Conservation (phyloP, 2,888 invertebrate species). For the Nycteola revayana region DNA sequence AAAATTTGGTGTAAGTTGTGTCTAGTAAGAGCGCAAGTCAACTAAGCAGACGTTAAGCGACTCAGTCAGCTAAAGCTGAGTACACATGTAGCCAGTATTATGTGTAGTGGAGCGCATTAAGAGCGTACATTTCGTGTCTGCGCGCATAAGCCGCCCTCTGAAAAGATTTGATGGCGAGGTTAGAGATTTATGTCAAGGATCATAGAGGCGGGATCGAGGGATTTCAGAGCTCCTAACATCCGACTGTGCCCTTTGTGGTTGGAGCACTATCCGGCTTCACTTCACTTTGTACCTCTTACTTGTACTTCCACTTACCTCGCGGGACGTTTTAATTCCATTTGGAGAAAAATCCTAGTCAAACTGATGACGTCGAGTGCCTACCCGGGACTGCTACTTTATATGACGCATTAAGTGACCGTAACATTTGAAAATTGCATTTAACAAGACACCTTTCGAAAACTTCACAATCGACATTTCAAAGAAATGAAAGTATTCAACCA, state of each 20-base stretch:
- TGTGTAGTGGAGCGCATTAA: conserved; percentile 66
- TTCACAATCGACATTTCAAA: no score
- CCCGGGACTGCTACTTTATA: no score
- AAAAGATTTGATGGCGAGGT: conserved; percentile 81
- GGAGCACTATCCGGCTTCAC: conserved; percentile 77
- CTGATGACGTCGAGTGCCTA: conserved; percentile 28
- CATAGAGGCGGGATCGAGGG: conserved; percentile 77
- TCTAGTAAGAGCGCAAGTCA: not conserved
- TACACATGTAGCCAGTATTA: conserved; percentile 31
- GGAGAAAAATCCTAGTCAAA: conserved; percentile 55
- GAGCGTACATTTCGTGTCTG: conserved; percentile 68
- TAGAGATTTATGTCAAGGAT: conserved; percentile 82
- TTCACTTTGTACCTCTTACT: conserved; percentile 75
- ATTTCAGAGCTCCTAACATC: conserved; percentile 76
- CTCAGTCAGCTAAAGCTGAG: conserved; percentile 12
- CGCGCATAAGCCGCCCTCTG: conserved; percentile 72
- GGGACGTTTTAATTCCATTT: conserved; percentile 78
- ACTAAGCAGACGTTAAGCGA: conserved; percentile 1
- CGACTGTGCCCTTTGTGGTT: conserved; percentile 78
- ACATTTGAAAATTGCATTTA: no score
- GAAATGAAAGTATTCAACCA: no score
- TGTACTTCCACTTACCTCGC: conserved; percentile 71
- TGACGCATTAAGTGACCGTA: no score
- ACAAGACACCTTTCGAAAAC: no score
- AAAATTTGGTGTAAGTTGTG: no score